phyloP scores from a whole-genome alignment of 2,888 invertebrate species.

The Hanleya hanleyi region DNA sequence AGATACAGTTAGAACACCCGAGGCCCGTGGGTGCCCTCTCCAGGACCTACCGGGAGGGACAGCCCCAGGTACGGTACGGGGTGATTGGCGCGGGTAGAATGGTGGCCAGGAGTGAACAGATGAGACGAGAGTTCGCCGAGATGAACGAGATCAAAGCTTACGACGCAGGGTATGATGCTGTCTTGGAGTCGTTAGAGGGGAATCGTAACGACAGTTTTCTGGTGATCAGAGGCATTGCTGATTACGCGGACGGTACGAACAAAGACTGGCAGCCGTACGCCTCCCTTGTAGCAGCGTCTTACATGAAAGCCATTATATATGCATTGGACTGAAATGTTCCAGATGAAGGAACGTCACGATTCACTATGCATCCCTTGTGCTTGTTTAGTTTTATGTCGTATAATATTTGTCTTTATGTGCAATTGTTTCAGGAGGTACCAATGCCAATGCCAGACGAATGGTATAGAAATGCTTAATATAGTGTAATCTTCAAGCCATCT shows the following conservation, averaged over 20 bases:
- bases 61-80: conserved; percentile 81
- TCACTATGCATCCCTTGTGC: no score
- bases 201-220: conserved; percentile 79
- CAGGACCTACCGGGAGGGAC: conserved; percentile 41
- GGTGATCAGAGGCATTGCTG: conserved; percentile 86
- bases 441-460: no score
- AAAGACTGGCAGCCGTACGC: conserved; percentile 98
- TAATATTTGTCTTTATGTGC: no score
- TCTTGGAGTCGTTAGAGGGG: conserved; percentile 83
- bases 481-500: no score
- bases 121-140: conserved; percentile 89
- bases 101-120: conserved; percentile 84
- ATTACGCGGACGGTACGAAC: conserved; percentile 94
- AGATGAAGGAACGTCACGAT: no score
- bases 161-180: conserved; percentile 96
- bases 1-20: conserved; percentile 36
- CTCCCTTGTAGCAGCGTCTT: conserved; percentile 91
- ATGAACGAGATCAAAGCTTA: conserved; percentile 89
- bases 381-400: no score
- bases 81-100: conserved; percentile 88
- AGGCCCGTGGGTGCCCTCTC: conserved; percentile 50
- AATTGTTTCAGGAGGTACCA: no score
- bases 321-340: no score
- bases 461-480: no score
- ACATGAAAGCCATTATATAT: conserved; percentile 89